phyloP scores from a whole-genome alignment of 2,797 vertebrate genomes.

The Pseudopleuronectes americanus region DNA sequence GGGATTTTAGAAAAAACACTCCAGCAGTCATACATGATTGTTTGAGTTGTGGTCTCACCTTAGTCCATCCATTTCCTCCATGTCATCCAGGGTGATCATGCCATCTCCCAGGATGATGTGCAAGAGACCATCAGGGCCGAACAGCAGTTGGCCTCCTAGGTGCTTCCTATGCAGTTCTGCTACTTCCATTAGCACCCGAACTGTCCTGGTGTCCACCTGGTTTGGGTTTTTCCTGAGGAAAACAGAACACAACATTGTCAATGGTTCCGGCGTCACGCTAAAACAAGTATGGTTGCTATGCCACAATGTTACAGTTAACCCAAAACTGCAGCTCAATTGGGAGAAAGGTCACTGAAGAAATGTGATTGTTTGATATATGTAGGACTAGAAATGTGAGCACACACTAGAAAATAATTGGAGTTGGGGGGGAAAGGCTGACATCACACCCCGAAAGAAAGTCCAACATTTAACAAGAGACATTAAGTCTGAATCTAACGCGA shows the following conservation, averaged over 20 bases:
- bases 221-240: slow-evolving; percentile 93
- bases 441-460: slow-evolving; percentile 28
- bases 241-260: neutral
- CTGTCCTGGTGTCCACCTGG: slow-evolving; percentile 92
- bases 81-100: slow-evolving; percentile 98
- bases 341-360: slow-evolving; percentile 18
- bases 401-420: slow-evolving; percentile 30
- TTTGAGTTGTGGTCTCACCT: slow-evolving; percentile 85
- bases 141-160: slow-evolving; percentile 95
- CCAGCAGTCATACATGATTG: neutral
- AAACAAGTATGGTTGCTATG: neutral
- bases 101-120: slow-evolving; percentile 97
- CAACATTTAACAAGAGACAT: slow-evolving; percentile 53
- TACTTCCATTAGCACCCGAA: slow-evolving; percentile 94
- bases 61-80: slow-evolving; percentile 99
- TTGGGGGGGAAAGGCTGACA: slow-evolving; percentile 50
- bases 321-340: slow-evolving; percentile 2
- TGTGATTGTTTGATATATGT: slow-evolving; percentile 18
- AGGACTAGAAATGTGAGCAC: neutral
- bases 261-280: neutral
- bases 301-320: neutral
- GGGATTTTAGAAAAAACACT: neutral
- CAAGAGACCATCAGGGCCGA: slow-evolving; percentile 92
- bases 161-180: slow-evolving; percentile 97
- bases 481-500: slow-evolving; percentile 45